Evolutionary conservation across 1,140 invertebrate genomes (phyloP).

Genomic region (Aricia agestis): DNA sequence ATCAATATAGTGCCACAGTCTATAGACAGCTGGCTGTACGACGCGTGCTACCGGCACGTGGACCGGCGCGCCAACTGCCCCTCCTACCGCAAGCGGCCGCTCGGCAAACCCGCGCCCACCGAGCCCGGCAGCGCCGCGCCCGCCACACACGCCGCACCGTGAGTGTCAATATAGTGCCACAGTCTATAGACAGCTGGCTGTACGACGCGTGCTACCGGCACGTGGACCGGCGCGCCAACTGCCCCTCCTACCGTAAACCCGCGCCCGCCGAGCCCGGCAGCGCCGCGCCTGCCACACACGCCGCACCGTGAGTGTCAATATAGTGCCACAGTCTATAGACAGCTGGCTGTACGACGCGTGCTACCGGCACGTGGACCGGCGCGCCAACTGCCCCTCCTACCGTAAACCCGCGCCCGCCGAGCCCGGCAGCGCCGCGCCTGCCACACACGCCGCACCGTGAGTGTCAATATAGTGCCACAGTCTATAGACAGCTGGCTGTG

Average conservation of each 20-base stretch:
- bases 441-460: conserved; percentile 29
- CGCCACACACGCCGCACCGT: conserved; percentile 27
- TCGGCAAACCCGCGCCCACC: conserved; percentile 51
- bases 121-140: conserved; percentile 22
- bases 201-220: conserved; percentile 79
- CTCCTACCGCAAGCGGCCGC: conserved; percentile 76
- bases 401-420: conserved; percentile 54
- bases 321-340: conserved; percentile 79
- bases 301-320: conserved; percentile 29
- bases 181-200: conserved; percentile 76
- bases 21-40: conserved; percentile 38
- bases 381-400: conserved; percentile 80
- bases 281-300: conserved; percentile 24
- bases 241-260: conserved; percentile 70
- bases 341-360: conserved; percentile 75
- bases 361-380: conserved; percentile 84
- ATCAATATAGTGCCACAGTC: too few species aligned
- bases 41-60: conserved; percentile 81
- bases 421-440: conserved; percentile 22
- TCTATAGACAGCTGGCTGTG: conserved; percentile 78
- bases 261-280: conserved; percentile 25
- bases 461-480: conserved; percentile 40
- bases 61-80: conserved; percentile 72
- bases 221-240: conserved; percentile 78
- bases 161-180: conserved; percentile 28